A percentile compares a stretch with the other conserved stretches of the same genome.
These are phyloP conservation scores for Fratercula arctica DNA, from an alignment of 2,797 vertebrate genomes.

Conservation along the genomic window DNA sequence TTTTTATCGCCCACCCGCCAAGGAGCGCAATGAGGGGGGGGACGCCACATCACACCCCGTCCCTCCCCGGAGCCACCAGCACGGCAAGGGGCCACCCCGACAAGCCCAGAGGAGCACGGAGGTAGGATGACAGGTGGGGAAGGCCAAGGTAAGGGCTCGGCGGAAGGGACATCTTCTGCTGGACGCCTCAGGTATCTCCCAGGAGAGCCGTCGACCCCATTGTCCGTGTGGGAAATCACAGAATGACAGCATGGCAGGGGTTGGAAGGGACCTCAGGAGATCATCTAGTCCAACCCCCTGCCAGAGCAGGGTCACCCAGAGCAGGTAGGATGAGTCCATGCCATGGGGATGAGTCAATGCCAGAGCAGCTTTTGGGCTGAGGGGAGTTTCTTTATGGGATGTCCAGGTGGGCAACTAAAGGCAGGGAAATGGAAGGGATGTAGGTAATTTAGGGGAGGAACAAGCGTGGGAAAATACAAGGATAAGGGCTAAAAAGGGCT, in stretches of 20 bases:
- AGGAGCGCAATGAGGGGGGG: not conserved
- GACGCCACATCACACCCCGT: no score
- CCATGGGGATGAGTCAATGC: not conserved
- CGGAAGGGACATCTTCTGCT: not conserved
- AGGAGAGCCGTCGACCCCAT: not conserved
- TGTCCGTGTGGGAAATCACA: not conserved
- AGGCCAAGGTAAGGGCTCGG: not conserved
- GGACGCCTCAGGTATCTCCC: not conserved
- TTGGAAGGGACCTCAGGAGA: no score
- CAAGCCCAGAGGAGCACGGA: not conserved
- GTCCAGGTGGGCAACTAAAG: not conserved
- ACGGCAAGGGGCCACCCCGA: not conserved
- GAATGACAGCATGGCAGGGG: no score
- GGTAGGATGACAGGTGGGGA: not conserved
- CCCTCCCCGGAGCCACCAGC: not conserved
- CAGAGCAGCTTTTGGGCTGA: not conserved
- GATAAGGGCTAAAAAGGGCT: not conserved
- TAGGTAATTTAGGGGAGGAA: not conserved
- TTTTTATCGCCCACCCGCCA: no score
- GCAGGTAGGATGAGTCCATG: no score
- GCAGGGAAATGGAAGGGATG: not conserved
- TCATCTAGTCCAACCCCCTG: no score
- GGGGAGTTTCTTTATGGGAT: not conserved
- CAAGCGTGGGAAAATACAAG: not conserved
- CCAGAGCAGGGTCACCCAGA: no score